These are phyloP conservation scores for Leucoraja ocellata DNA, from an alignment of 2,797 vertebrate species.

Conservation along the genomic window DNA sequence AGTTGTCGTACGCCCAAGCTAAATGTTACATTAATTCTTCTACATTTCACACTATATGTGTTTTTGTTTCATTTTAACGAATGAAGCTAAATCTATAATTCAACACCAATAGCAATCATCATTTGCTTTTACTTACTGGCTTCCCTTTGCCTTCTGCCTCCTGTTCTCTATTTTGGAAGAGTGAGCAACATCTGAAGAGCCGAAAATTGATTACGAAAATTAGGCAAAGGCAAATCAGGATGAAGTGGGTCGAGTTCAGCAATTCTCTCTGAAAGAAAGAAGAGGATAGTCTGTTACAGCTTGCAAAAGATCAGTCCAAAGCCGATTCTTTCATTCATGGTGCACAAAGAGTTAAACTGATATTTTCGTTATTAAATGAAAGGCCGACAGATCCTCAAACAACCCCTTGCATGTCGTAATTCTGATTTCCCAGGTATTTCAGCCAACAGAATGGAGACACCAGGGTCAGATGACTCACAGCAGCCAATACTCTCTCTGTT, in stretches of 20 bases:
- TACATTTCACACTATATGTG: background rate
- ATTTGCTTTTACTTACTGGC: background rate
- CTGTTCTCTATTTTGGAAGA: background rate
- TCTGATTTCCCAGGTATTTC: constrained; percentile 19
- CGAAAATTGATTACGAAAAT: background rate
- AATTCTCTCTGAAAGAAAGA: background rate
- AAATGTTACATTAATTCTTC: background rate
- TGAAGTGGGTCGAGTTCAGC: background rate
- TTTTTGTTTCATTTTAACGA: background rate
- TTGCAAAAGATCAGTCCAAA: background rate
- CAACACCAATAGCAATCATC: background rate
- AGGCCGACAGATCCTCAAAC: background rate
- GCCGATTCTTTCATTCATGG: background rate
- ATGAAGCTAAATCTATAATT: background rate
- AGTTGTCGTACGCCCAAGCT: too few species aligned
- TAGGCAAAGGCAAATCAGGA: background rate
- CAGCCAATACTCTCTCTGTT: background rate
- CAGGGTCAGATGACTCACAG: constrained; percentile 27
- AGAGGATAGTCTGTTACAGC: background rate
- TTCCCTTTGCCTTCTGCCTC: background rate
- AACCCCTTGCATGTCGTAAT: background rate
- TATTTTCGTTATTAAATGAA: background rate
- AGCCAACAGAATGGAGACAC: constrained; percentile 24
- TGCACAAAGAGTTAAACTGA: constrained; percentile 23
- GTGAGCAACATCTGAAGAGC: background rate